phyloP scores from a whole-genome alignment of 2,113 vertebrate species.

The Corythoichthys haematopterus region DNA sequence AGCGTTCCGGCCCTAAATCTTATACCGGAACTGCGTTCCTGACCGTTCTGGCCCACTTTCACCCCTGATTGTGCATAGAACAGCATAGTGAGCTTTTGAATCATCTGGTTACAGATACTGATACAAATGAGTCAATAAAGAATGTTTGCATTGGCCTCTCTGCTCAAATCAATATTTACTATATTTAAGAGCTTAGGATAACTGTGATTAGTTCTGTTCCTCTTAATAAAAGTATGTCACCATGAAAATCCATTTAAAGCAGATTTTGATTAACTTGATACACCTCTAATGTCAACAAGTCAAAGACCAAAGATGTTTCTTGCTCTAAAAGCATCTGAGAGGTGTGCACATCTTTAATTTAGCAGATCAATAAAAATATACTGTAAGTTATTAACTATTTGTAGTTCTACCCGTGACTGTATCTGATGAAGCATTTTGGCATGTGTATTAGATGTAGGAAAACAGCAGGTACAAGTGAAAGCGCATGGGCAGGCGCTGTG shows the following conservation, averaged over 20 bases:
- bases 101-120: no score
- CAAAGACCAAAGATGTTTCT: background rate
- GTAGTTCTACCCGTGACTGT: slow-evolving; percentile 13
- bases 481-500: slow-evolving; percentile 42
- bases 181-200: background rate
- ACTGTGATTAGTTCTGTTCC: background rate
- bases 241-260: background rate
- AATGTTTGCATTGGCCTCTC: no score
- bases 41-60: no score
- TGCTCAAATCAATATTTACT: background rate
- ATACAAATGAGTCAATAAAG: no score
- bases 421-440: slow-evolving; percentile 29
- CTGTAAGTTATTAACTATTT: slow-evolving; percentile 20
- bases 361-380: background rate
- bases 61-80: no score
- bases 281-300: background rate
- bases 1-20: no score
- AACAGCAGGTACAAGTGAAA: slow-evolving; percentile 48
- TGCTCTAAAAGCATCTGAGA: background rate
- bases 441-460: slow-evolving; percentile 30
- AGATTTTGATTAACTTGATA: background rate
- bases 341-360: background rate
- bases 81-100: no score
- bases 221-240: background rate
- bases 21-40: no score